Evolutionary conservation across 2,888 invertebrate genomes (phyloP).

Genomic region (Phanerotoma sp.): DNA sequence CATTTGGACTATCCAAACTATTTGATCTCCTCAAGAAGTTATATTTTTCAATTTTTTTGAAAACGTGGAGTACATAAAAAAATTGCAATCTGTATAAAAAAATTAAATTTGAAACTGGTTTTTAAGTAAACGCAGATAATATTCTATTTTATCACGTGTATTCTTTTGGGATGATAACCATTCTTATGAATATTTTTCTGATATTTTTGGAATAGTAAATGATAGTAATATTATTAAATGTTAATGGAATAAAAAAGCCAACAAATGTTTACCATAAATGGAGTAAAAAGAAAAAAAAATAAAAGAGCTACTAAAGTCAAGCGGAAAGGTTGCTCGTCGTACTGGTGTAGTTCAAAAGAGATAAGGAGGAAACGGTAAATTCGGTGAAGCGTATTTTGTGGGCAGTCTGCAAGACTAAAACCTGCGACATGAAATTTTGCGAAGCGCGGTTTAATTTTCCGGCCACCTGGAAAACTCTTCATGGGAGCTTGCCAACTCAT

Average conservation of each 20-base stretch:
- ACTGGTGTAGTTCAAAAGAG: conserved; percentile 6
- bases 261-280: background rate
- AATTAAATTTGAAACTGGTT: too few species aligned
- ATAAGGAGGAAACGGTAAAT: conserved; percentile 37
- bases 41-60: too few species aligned
- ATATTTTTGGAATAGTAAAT: too few species aligned
- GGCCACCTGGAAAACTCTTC: conserved; percentile 41
- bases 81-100: too few species aligned
- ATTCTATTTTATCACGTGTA: too few species aligned
- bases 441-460: conserved; percentile 44
- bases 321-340: background rate
- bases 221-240: too few species aligned
- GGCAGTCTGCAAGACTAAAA: conserved; percentile 3
- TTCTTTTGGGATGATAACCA: too few species aligned
- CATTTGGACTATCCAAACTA: too few species aligned
- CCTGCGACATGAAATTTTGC: conserved; percentile 15
- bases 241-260: background rate
- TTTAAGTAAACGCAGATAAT: too few species aligned
- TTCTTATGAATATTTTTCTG: too few species aligned
- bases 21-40: too few species aligned
- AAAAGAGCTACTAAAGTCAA: background rate
- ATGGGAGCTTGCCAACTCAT: conserved; percentile 40
- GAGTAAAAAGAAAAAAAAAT: background rate
- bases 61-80: too few species aligned
- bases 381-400: conserved; percentile 37